Conservation (phyloP, 2,888 invertebrate genomes). For the Drosophila picticornis region DNA sequence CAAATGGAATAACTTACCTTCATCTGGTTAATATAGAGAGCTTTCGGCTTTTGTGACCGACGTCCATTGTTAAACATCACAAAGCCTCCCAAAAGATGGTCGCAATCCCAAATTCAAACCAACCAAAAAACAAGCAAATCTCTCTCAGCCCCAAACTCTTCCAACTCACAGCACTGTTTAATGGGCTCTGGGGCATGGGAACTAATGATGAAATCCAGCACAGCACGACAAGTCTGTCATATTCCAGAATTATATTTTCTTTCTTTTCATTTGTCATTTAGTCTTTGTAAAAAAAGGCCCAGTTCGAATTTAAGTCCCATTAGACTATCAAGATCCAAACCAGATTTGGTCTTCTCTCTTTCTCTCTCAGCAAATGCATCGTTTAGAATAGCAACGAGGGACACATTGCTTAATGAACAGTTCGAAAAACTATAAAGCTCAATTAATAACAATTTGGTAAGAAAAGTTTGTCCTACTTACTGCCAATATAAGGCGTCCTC, state of each 20-base stretch:
- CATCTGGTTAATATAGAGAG: slow-evolving; percentile 61
- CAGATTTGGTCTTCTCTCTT: neutral
- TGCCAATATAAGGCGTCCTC: slow-evolving; percentile 30
- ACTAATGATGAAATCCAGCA: slow-evolving; percentile 7
- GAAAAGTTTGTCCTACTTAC: slow-evolving; percentile 58
- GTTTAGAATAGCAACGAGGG: slow-evolving; percentile 29
- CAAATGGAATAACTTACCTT: slow-evolving; percentile 70
- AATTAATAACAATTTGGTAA: slow-evolving; percentile 79
- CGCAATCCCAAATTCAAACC: slow-evolving; percentile 12
- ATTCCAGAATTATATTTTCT: neutral
- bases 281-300: neutral
- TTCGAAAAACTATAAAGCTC: slow-evolving; percentile 77
- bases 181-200: slow-evolving; percentile 1
- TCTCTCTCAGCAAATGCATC: slow-evolving; percentile 9
- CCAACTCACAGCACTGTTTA: slow-evolving; percentile 2
- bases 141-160: neutral
- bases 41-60: slow-evolving; percentile 54
- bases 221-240: neutral
- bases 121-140: slow-evolving; percentile 48
- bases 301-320: neutral
- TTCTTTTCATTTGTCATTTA: neutral
- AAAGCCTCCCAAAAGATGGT: slow-evolving; percentile 34
- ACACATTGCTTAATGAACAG: slow-evolving; percentile 64
- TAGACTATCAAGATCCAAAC: neutral
- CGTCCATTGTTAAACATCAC: slow-evolving; percentile 50